Evolutionary conservation across 2,113 vertebrate species (phyloP), one percentile per base, ranked within the genome.

Genomic region (Elachura formosa): DNA sequence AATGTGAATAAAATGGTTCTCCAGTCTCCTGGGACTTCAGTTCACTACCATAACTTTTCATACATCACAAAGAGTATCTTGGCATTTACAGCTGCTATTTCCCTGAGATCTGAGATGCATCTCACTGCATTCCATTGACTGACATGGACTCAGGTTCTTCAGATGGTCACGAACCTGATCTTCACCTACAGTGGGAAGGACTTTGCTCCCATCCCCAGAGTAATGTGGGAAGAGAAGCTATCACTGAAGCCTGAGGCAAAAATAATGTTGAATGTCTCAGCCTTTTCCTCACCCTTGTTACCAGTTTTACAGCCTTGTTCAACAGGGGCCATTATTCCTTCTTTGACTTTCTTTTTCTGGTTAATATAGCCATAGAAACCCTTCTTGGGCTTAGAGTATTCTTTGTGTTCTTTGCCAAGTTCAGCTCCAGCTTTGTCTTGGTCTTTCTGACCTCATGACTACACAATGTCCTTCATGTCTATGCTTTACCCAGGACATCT

Each of bases 51-150:
- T 11, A 10, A 49, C 12, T 48, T 56, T 74, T 74, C 51, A 56
- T 2, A 34, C 4, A 25, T 19, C 5, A 26, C 16, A 10, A 41
- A 40, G 11, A 48, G 8, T 48, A 29, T 5, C 29, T 55, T 40
- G 31, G 8, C 20, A 25, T 8, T 49, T 38, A 6, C 5, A 21
- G 58, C 36, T n/a, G 28, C 34, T 6, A 28, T n/a, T 55, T 63
- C 23, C 23, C 23, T 73, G 48, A 54, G 26, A 14, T 14, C n/a
- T 38, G 28, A n/a, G 38, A 9, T 25, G 4, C 9, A 28, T 46
- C 58, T 54, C n/a, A 18, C 29, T 0, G 0, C 9, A 3, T 54
- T 33, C 13, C 10, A 18, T 7, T 62, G 26, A 9, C 11, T 54
- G 18, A 2, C 7, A 6, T 45, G 9, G 21, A 52, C 9, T 43